Conservation (phyloP, 1,140 invertebrate genomes). For the Drosophila ananassae region DNA sequence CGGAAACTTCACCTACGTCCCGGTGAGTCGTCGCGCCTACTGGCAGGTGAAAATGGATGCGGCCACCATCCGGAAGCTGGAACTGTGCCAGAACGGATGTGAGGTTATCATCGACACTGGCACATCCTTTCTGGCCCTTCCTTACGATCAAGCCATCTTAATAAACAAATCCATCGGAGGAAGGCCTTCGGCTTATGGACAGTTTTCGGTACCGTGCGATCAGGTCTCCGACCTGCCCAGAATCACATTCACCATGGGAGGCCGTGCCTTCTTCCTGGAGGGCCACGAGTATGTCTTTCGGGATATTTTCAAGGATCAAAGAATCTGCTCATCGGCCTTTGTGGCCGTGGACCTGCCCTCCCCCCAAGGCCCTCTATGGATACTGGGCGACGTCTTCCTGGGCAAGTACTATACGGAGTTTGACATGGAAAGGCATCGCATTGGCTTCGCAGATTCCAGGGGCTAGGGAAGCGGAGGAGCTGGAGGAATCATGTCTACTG, state of each 20-base stretch:
- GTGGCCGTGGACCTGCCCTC: conserved; percentile 70
- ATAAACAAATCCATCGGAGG: conserved; percentile 69
- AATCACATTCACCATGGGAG: conserved; percentile 63
- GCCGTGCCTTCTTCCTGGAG: conserved; percentile 49
- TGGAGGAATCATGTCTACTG: neutral
- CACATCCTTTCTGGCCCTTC: conserved; percentile 90
- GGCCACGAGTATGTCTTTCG: conserved; percentile 65
- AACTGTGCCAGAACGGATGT: conserved; percentile 85
- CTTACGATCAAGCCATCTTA: conserved; percentile 76
- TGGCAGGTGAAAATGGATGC: conserved; percentile 78
- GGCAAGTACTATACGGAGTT: conserved; percentile 90
- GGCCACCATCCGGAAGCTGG: conserved; percentile 48
- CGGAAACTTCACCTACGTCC: conserved; percentile 76
- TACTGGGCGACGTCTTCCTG: conserved; percentile 88
- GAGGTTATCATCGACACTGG: conserved; percentile 91
- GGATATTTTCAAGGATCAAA: conserved; percentile 44
- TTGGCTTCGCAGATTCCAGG: conserved; percentile 86
- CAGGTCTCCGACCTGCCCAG: conserved; percentile 45
- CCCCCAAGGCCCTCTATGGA: conserved; percentile 68
- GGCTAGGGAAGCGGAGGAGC: conserved; percentile 15
- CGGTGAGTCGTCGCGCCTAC: conserved; percentile 66
- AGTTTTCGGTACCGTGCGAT: conserved; percentile 57
- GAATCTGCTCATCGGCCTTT: conserved; percentile 61
- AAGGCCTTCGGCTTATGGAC: conserved; percentile 52
- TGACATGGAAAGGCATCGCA: conserved; percentile 88